A percentile compares a stretch with the other conserved stretches of the same genome.
Conservation (phyloP, 2,888 invertebrate species). For the Lasioglossum zephyrum region DNA sequence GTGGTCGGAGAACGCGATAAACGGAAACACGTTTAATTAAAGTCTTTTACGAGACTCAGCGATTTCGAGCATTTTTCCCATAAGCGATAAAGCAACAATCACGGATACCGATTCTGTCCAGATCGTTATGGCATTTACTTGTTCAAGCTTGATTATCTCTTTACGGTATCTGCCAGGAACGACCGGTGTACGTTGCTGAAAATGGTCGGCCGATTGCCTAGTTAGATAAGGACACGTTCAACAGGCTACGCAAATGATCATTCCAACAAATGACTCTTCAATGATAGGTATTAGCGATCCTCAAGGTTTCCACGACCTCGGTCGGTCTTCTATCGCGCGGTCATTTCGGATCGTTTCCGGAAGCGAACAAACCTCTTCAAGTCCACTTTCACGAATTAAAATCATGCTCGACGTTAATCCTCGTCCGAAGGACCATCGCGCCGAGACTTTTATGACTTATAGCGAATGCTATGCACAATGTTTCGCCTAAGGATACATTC, state of each 20-base stretch:
- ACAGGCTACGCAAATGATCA: neutral
- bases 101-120: neutral
- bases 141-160: neutral
- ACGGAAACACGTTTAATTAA: neutral
- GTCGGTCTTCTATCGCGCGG: neutral
- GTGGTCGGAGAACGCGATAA: neutral
- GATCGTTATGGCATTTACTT: neutral
- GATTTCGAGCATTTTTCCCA: neutral
- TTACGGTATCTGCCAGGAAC: neutral
- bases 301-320: constrained; percentile 4
- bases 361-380: neutral
- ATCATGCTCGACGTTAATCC: neutral
- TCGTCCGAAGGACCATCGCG: neutral
- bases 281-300: neutral
- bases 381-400: constrained; percentile 5
- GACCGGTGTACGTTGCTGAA: neutral
- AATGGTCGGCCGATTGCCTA: neutral
- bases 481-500: neutral
- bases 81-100: neutral
- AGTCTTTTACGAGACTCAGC: neutral
- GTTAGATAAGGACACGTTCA: constrained; percentile 1
- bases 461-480: neutral
- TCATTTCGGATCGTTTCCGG: neutral
- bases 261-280: neutral
- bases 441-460: neutral